Conservation (phyloP, 2,113 vertebrate species). For the Oenanthe melanoleuca region DNA sequence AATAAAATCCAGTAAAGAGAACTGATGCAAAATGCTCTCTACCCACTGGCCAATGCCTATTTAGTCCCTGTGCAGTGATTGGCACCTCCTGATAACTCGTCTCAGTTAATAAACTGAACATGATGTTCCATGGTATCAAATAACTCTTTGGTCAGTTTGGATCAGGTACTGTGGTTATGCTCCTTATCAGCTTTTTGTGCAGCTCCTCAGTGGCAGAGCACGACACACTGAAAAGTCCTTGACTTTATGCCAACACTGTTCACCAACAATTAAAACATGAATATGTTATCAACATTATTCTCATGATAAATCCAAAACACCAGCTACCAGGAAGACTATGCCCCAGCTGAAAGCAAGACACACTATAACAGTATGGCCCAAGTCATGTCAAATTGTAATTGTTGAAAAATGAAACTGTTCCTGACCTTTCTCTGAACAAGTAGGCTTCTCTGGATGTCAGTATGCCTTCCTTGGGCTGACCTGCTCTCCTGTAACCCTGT, state of each 20-base stretch:
- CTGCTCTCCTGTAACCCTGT: not conserved
- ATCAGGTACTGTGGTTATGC: not conserved
- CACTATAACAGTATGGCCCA: not conserved
- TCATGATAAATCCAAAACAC: not conserved
- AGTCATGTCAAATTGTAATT: not conserved
- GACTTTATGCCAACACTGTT: not conserved
- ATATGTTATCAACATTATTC: not conserved
- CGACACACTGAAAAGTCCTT: not conserved
- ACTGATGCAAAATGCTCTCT: not conserved
- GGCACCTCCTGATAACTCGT: not conserved
- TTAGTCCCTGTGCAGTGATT: not conserved
- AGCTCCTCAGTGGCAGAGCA: not conserved
- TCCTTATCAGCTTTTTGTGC: not conserved
- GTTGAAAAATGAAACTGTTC: not conserved
- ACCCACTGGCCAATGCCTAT: too few species aligned
- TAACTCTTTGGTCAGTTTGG: not conserved
- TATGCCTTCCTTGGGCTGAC: not conserved
- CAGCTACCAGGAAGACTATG: not conserved
- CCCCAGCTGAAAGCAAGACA: not conserved
- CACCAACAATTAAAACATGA: not conserved
- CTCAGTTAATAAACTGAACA: not conserved
- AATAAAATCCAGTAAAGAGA: not conserved
- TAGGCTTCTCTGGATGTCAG: not conserved
- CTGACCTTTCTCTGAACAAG: not conserved
- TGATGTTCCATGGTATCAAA: not conserved